Conservation (phyloP, 1,140 invertebrate genomes). For the Drosophila azteca region DNA sequence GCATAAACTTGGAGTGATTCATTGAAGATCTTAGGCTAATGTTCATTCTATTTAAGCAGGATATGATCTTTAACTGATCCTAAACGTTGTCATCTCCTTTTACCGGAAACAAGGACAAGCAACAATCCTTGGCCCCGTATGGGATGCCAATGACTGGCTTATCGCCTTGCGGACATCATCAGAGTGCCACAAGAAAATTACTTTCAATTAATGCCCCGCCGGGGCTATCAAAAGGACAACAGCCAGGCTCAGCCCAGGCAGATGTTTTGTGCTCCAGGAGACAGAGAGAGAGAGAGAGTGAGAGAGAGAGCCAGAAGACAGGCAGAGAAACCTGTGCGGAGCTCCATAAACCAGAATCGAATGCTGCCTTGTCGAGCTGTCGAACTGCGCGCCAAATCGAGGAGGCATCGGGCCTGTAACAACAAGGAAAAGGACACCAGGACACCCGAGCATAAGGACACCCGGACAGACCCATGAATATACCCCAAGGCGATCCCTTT, state of each 20-base stretch:
- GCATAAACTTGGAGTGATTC: no score
- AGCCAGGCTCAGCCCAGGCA: slow-evolving; percentile 39
- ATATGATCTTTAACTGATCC: background rate
- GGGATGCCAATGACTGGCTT: no score
- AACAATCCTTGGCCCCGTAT: slow-evolving; percentile 26
- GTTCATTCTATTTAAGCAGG: no score
- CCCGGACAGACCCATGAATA: slow-evolving; percentile 57
- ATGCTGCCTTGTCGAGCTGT: slow-evolving; percentile 22
- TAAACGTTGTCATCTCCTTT: background rate
- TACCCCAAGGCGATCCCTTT: slow-evolving; percentile 50
- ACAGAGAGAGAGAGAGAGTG: background rate
- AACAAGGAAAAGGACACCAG: slow-evolving; percentile 56
- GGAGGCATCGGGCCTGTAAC: slow-evolving; percentile 57
- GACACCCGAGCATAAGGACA: slow-evolving; percentile 19
- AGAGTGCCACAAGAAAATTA: slow-evolving; percentile 50
- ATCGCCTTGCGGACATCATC: background rate
- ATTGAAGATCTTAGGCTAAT: no score
- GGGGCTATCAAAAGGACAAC: slow-evolving; percentile 52
- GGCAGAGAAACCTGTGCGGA: slow-evolving; percentile 60
- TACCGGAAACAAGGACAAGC: slow-evolving; percentile 38
- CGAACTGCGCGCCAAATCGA: slow-evolving; percentile 56
- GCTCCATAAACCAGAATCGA: slow-evolving; percentile 57
- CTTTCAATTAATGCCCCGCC: slow-evolving; percentile 69
- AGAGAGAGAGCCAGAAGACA: background rate
- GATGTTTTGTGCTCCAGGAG: slow-evolving; percentile 53